Conservation (phyloP, 2,888 invertebrate genomes). For the Falcaria lacertinaria region DNA sequence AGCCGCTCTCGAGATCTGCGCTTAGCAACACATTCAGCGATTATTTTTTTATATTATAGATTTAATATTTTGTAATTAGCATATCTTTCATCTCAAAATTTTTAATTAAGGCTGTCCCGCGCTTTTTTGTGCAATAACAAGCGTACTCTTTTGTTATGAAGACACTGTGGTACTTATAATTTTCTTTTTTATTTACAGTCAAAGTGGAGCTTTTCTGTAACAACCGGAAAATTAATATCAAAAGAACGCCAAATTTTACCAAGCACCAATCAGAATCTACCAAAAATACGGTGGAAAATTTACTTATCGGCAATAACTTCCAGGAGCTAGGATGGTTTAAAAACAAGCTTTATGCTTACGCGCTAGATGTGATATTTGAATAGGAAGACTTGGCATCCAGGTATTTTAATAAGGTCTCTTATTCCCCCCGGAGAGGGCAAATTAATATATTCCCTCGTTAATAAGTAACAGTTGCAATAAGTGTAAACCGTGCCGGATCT, state of each 20-base stretch:
- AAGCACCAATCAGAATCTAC: neutral
- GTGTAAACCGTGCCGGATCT: neutral
- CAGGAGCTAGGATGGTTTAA: neutral
- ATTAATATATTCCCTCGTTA: neutral
- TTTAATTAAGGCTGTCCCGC: too few species aligned
- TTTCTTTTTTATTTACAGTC: too few species aligned
- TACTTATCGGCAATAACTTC: neutral
- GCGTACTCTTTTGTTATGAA: too few species aligned
- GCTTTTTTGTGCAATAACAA: too few species aligned
- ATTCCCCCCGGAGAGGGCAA: neutral
- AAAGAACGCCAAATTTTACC: neutral
- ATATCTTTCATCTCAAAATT: too few species aligned
- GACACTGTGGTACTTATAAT: too few species aligned
- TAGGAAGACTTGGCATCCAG: neutral
- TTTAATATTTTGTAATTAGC: too few species aligned
- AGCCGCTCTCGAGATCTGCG: too few species aligned
- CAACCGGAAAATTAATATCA: neutral
- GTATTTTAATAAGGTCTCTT: neutral
- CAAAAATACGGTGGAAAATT: neutral
- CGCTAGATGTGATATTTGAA: neutral
- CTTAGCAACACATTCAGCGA: too few species aligned
- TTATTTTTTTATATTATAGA: too few species aligned
- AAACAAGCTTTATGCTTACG: neutral
- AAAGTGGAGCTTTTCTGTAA: neutral
- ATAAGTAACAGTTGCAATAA: neutral